These are phyloP conservation scores for Lagodon rhomboides DNA, from an alignment of 2,797 vertebrate species.

Conservation along the genomic window DNA sequence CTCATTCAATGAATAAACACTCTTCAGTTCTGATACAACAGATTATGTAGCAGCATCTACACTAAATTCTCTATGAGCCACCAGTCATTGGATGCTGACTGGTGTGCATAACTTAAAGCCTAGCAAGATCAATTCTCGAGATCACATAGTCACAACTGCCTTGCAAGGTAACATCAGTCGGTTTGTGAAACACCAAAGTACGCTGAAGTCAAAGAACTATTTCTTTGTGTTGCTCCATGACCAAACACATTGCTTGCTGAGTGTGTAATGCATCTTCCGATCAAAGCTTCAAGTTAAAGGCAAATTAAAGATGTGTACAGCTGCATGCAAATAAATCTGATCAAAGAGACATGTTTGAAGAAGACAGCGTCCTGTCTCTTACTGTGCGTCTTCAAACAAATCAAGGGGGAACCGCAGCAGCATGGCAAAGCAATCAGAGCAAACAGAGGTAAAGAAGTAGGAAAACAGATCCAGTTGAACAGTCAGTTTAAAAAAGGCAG, in stretches of 20 bases:
- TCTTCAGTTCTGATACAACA: too few relatives aligned
- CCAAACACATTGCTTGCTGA: conserved; percentile 27
- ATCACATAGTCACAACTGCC: too few relatives aligned
- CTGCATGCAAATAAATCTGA: conserved; percentile 62
- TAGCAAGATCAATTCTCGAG: too few relatives aligned
- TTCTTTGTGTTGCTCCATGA: conserved; percentile 14
- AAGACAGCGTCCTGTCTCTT: conserved; percentile 50
- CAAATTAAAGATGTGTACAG: conserved; percentile 60
- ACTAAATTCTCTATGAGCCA: too few relatives aligned
- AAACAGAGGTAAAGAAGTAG: conserved; percentile 43
- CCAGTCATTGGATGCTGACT: too few relatives aligned
- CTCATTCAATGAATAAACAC: too few relatives aligned
- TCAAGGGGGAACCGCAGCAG: conserved; percentile 42
- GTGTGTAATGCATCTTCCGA: conserved; percentile 34
- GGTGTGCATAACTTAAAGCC: too few relatives aligned
- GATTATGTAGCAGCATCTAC: too few relatives aligned
- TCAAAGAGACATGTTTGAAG: conserved; percentile 62
- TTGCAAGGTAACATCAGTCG: too few relatives aligned
- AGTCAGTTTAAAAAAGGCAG: conserved; percentile 18
- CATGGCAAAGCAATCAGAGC: conserved; percentile 74
- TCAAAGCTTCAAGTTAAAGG: conserved; percentile 47
- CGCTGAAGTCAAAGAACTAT: neutral
- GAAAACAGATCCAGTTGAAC: conserved; percentile 45
- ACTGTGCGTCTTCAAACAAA: conserved; percentile 43
- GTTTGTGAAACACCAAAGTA: neutral